These are phyloP conservation scores for Drosophila lacertosa DNA, from an alignment of 1,140 invertebrate genomes.

Conservation along the genomic window DNA sequence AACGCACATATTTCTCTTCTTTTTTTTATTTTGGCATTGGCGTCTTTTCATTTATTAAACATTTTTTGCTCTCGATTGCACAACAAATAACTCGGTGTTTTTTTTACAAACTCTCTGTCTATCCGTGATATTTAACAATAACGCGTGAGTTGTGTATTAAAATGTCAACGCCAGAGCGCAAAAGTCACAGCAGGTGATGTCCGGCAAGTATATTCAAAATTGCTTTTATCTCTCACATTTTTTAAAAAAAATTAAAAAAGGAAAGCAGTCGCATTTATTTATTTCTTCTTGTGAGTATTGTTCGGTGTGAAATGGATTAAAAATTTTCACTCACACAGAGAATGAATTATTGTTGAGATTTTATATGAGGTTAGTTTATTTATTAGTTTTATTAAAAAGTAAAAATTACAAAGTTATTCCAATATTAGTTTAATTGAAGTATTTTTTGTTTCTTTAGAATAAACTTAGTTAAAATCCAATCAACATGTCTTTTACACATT, in stretches of 20 bases:
- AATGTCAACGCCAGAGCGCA: conserved; percentile 28
- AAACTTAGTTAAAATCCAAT: too few relatives aligned
- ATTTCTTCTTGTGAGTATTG: too few relatives aligned
- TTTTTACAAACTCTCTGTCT: conserved; percentile 7
- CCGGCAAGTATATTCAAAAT: conserved; percentile 6
- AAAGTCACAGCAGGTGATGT: conserved; percentile 11
- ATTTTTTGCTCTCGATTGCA: conserved; percentile 7
- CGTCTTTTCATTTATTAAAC: conserved; percentile 31
- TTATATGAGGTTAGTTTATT: too few relatives aligned
- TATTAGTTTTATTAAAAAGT: too few relatives aligned
- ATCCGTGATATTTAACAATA: conserved; percentile 32
- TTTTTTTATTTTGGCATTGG: conserved; percentile 26
- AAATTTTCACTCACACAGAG: conserved; percentile 2
- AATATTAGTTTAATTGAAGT: too few relatives aligned
- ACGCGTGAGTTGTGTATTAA: conserved; percentile 34
- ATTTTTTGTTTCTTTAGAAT: too few relatives aligned
- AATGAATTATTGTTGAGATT: neutral
- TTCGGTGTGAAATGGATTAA: conserved; percentile 7
- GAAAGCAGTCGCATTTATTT: too few relatives aligned
- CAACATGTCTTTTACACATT: too few relatives aligned
- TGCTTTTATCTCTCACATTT: conserved; percentile 8
- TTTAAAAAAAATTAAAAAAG: too few relatives aligned
- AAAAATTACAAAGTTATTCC: too few relatives aligned
- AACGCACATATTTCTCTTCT: too few relatives aligned
- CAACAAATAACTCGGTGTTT: conserved; percentile 11